These are phyloP conservation scores for Labeo calbasu DNA, from an alignment of 2,797 vertebrate genomes.

Conservation along the genomic window DNA sequence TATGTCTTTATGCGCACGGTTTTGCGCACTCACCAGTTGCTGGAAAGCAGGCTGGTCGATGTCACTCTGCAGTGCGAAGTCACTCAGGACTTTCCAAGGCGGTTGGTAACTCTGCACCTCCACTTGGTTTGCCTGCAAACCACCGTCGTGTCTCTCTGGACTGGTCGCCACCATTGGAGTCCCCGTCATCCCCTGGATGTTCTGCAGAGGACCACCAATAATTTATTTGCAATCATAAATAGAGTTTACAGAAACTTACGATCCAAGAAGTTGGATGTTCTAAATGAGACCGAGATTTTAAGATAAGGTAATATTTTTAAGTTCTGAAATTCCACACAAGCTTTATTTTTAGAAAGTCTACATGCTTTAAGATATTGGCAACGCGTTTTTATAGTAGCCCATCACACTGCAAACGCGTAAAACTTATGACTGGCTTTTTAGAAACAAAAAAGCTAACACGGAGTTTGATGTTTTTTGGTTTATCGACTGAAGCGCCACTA, in stretches of 20 bases:
- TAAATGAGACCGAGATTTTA: not conserved
- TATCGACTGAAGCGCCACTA: not conserved
- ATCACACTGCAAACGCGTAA: not conserved
- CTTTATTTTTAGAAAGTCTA: not conserved
- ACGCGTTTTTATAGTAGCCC: not conserved
- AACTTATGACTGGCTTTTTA: not conserved
- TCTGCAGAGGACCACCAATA: conserved; percentile 73
- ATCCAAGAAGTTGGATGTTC: not conserved
- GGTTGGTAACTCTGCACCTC: conserved; percentile 97
- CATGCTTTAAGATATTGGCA: too few relatives aligned
- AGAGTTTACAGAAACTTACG: not conserved
- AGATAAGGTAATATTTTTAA: not conserved
- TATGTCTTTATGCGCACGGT: not conserved
- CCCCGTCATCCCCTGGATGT: conserved; percentile 93
- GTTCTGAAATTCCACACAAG: not conserved
- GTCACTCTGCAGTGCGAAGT: conserved; percentile 95
- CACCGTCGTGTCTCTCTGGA: conserved; percentile 91
- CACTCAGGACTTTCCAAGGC: conserved; percentile 95
- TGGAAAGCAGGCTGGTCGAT: conserved; percentile 96
- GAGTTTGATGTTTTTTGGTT: not conserved
- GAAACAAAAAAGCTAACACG: not conserved
- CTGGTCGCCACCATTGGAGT: conserved; percentile 95
- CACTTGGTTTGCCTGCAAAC: conserved; percentile 90
- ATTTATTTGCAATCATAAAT: not conserved
- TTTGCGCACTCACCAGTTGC: conserved; percentile 85